These are phyloP conservation scores for Chiloscyllium punctatum DNA, from an alignment of 2,797 vertebrate species.

Conservation along the genomic window DNA sequence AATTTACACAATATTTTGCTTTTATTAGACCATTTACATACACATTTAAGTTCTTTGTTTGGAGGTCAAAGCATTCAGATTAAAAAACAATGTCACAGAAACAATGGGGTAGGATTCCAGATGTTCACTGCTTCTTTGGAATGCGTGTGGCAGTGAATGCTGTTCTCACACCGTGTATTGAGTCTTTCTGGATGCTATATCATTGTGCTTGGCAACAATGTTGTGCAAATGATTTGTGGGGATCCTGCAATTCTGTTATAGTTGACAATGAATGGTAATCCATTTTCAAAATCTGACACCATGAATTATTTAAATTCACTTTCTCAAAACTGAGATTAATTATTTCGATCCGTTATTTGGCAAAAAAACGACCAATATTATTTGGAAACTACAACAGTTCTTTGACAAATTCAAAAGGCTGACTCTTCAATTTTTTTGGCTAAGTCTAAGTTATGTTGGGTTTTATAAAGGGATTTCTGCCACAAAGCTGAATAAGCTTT, in stretches of 20 bases:
- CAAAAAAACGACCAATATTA: not conserved
- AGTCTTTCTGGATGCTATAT: not conserved
- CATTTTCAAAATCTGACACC: not conserved
- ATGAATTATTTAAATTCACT: not conserved
- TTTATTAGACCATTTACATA: not conserved
- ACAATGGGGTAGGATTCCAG: not conserved
- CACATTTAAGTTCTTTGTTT: not conserved
- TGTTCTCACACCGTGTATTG: not conserved
- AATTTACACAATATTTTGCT: no score
- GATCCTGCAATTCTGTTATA: not conserved
- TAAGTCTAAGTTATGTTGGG: no score
- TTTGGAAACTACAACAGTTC: not conserved
- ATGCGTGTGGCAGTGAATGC: no score
- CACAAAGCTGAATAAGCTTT: no score
- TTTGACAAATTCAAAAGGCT: not conserved
- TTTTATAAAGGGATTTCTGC: no score
- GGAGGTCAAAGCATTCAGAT: no score
- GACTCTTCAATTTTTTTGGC: no score
- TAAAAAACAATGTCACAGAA: not conserved
- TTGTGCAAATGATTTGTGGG: not conserved
- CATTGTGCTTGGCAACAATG: no score
- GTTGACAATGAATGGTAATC: not conserved
- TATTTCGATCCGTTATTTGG: not conserved
- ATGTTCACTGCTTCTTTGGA: not conserved
- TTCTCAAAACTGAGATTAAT: not conserved